Base-by-base conservation (phyloP, 1,140 invertebrate species). In the Scaptomyza hsui region DNA sequence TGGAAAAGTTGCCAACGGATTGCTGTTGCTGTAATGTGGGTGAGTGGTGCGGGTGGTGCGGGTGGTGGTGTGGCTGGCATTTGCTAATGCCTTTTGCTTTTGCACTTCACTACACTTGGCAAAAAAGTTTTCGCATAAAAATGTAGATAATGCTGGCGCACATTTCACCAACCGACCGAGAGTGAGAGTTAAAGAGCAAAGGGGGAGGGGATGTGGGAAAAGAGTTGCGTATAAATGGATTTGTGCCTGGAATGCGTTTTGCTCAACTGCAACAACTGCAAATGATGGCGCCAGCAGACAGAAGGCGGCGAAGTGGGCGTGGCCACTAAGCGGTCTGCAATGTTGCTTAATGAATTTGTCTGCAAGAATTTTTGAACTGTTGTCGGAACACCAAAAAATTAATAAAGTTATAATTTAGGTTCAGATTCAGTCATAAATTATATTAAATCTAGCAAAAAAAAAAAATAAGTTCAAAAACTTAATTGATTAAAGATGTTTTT, bases 81-180 rank as follows among this genome's bases (percentile, higher is more conserved):
- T 44, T 32, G 56, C 62, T 55, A 72, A 72, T 75, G 73, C 72
- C 67, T 63, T 55, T 86, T 72, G 72, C 81, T 69, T 86, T 86
- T 73, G 72, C 80, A 85, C 72, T 85, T 85, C 76, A 85, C 80
- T 86, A 67, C 76, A 77, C 73, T 59, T 42, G 65, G 37, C 64
- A 35, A 55, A 82, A 29, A 82, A 83, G 63, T 85, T 85, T 85
- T 85, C 80, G 69, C 82, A 85, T 85, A 80, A 85, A 85, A 85
- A 85, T 85, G 65, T 86, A 77, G 80, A 85, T 86, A 85, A 85
- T 85, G 80, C 61, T 29, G 32, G 12, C 32, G n/a, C 10, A 37
- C 32, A 62, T 62, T 62, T 32, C 21, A 35, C 10, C n/a, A n/a
- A n/a, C n/a, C n/a, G n/a, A 12, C 32, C 3, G 32, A 35, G 32